Base-by-base conservation (phyloP, 2,888 invertebrate species). In the Aelia acuminata region DNA sequence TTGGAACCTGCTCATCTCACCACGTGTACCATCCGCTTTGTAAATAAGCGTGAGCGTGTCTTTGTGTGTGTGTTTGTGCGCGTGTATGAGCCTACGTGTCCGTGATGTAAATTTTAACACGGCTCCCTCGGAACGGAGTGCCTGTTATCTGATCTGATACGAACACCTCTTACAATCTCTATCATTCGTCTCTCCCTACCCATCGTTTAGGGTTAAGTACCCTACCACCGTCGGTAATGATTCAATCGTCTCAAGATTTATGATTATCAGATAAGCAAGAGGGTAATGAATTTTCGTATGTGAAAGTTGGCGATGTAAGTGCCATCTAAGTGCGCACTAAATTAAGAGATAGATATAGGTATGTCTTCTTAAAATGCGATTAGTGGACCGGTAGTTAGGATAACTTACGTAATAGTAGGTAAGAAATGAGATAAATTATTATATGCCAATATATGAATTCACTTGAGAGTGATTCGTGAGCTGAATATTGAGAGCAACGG, bases 71-170 rank as follows among this genome's bases (percentile, higher is more conserved):
- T 22, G 11, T 47, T 22, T 80, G 15, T 80, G 43, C n/a, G 80
- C 3, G 2, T n/a, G 80, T n/a, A 43, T 43, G 13, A 10, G 80
- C 43, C n/a, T 80, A 43, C 43, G 80, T 80, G 80, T 80, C 43
- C n/a, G n/a, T n/a, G 43, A 80, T 80, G 80, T 80, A 80, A 80
- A 80, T 80, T 80, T 80, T 80, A 80, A 80, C 80, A 47, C 43
- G 43, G 80, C 80, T 80, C 80, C 80, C n/a, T 47, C 43, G 43
- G 43, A n/a, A 39, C 80, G 43, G 43, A n/a, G n/a, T n/a, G n/a
- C n/a, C 43, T 43, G 43, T 80, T 80, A 80, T 80, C 80, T 80
- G 80, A 80, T 80, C 43, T 47, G n/a, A 80, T 80, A 39, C 80
- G n/a, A 80, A 39, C 80, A 43, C 43, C 80, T 80, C 43, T 80